Base-by-base conservation (phyloP, 2,797 vertebrate species). In the Xenopus petersii region DNA sequence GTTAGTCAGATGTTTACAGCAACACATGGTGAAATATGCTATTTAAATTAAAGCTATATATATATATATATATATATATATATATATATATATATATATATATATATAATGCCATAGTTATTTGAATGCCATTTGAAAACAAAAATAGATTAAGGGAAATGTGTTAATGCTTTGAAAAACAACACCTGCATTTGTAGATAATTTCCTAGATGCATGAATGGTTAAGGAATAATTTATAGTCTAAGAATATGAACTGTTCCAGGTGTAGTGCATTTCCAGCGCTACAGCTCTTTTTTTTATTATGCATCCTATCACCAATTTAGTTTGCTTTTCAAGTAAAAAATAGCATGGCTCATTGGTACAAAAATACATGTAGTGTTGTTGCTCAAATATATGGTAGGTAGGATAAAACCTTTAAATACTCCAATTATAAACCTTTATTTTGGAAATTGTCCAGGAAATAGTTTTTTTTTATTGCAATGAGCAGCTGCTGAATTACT, bases 141-240 rank as follows among this genome's bases (percentile, higher is more conserved):
- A 55, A 68, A 77, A 13, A 55, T 58, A 58, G 48, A 72, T 77
- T 42, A 72, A 58, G 56, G 48, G 70, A 68, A 72, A 72, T 62
- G 64, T 62, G 64, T 64, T 66, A 68, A 56, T 71, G 69, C 64
- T 67, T 77, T 61, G 48, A 61, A 73, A 77, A 72, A 73, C 64
- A 77, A 72, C 75, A 73, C 75, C 70, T 77, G 70, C 70, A 72
- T 68, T 77, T 71, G 58, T 63, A 77, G 64, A 77, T 67, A 77
- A 77, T 72, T 67, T 68, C 42, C 33, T 72, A 73, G 73, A 77
- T 77, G 58, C 64, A 77, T 77, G 75, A 77, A 77, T 68, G 63
- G 70, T 67, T 68, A 73, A 77, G 68, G 56, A 77, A 73, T 67
- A 72, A 77, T 77, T 77, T 77, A 73, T 67, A 77, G 64, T 72